Conservation (phyloP, 2,888 invertebrate genomes). For the Lampropteryx suffumata region DNA sequence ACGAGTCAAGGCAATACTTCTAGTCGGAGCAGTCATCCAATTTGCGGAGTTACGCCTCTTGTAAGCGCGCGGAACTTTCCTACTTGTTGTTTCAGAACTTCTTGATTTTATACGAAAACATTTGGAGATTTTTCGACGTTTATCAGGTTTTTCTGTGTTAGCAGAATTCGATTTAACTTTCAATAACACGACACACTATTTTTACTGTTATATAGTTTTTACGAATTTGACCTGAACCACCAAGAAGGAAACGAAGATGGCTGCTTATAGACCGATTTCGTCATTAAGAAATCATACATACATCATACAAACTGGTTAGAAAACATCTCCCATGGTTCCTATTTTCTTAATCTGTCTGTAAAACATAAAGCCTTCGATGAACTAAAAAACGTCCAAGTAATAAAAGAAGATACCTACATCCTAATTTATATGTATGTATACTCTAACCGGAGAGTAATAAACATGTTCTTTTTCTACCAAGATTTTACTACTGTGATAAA, state of each 20-base stretch:
- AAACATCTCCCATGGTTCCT: not conserved
- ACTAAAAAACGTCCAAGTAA: conserved; percentile 27
- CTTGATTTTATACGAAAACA: conserved; percentile 25
- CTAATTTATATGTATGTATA: conserved; percentile 35
- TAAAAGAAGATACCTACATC: conserved; percentile 28
- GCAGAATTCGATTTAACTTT: too few species aligned
- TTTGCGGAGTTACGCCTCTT: conserved; percentile 40
- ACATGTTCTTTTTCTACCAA: conserved; percentile 37
- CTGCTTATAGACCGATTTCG: too few species aligned
- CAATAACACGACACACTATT: too few species aligned
- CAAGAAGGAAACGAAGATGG: too few species aligned
- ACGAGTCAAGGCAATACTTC: conserved; percentile 8
- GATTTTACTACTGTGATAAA: conserved; percentile 38
- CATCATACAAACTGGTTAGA: too few species aligned
- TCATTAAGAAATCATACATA: too few species aligned
- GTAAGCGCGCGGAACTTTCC: conserved; percentile 22
- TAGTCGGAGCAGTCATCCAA: conserved; percentile 34
- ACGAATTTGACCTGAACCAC: too few species aligned
- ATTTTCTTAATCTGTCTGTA: not conserved
- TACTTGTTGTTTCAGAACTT: conserved; percentile 23
- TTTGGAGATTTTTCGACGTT: conserved; percentile 6
- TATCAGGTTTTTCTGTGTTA: conserved; percentile 11
- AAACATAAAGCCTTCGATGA: conserved; percentile 9
- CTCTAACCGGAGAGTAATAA: conserved; percentile 41
- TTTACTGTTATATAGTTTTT: too few species aligned